Evolutionary conservation across 2,888 invertebrate species (phyloP).

Genomic region (Amblyjoppa proteus): DNA sequence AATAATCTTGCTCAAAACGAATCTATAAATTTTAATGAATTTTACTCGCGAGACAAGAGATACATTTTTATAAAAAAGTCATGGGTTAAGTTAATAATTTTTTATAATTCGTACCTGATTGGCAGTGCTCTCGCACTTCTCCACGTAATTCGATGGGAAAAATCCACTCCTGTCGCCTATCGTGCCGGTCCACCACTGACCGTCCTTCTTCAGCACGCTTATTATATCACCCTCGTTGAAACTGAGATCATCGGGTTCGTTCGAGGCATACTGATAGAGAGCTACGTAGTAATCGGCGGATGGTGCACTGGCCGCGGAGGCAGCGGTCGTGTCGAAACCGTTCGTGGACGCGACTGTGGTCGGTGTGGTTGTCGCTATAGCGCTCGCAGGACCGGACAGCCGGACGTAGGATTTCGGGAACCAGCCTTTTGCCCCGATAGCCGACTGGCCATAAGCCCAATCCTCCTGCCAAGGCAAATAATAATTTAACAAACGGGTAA

Average conservation of each 20-base stretch:
- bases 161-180: constrained; percentile 94
- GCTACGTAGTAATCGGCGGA: constrained; percentile 93
- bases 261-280: constrained; percentile 95
- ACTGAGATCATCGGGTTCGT: constrained; percentile 95
- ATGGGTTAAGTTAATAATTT: not conserved
- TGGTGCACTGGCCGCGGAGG: constrained; percentile 69
- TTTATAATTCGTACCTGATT: constrained; percentile 76
- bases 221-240: constrained; percentile 95
- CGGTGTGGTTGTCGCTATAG: constrained; percentile 7
- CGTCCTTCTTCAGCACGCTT: constrained; percentile 94
- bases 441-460: constrained; percentile 88
- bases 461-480: constrained; percentile 84
- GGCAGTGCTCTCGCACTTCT: constrained; percentile 87
- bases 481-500: not conserved
- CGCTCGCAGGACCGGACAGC: constrained; percentile 38
- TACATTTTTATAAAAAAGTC: not conserved
- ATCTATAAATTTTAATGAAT: constrained; percentile 5
- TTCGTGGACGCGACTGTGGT: constrained; percentile 70
- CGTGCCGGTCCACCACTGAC: constrained; percentile 99
- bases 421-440: constrained; percentile 86
- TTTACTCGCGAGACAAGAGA: not conserved
- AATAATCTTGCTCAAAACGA: not conserved
- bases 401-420: constrained; percentile 88
- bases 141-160: constrained; percentile 99
- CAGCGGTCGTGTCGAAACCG: constrained; percentile 71